Percentiles rank a stretch among this genome's conserved stretches.
These are phyloP conservation scores for Dendrolimus houi DNA, from an alignment of 2,888 invertebrate genomes.

Conservation along the genomic window DNA sequence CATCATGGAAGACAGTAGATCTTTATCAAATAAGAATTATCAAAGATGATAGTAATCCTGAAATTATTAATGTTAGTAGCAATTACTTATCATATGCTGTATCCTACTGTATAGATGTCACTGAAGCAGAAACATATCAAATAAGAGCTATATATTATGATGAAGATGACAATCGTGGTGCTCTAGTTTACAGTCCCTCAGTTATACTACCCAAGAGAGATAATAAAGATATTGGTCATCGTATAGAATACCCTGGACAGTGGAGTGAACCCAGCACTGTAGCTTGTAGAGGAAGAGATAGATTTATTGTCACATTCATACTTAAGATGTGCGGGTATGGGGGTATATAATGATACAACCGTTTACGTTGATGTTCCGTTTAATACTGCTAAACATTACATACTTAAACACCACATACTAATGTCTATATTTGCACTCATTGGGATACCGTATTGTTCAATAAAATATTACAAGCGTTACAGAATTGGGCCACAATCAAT, in stretches of 20 bases:
- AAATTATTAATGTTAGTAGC: conserved; percentile 38
- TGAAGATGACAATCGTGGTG: conserved; percentile 45
- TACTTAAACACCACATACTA: conserved; percentile 13
- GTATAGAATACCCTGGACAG: conserved; percentile 39
- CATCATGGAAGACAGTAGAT: conserved; percentile 72
- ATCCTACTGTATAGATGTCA: conserved; percentile 45
- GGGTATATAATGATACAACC: too few species aligned
- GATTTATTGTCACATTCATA: conserved; percentile 46
- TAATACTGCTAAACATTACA: too few species aligned
- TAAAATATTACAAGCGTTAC: conserved; percentile 76
- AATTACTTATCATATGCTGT: conserved; percentile 27
- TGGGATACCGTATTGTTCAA: conserved; percentile 43
- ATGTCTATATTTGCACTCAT: conserved; percentile 42
- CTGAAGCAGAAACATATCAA: conserved; percentile 47
- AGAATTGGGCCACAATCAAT: conserved; percentile 29
- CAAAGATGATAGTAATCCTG: conserved; percentile 38
- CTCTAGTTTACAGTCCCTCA: conserved; percentile 29
- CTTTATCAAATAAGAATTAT: conserved; percentile 72
- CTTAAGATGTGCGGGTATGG: too few species aligned
- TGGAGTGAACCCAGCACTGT: conserved; percentile 55
- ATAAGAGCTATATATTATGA: conserved; percentile 61
- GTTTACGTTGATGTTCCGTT: too few species aligned
- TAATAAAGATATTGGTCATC: conserved; percentile 7
- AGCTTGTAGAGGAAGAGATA: conserved; percentile 43
- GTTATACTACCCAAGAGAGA: conserved; percentile 28